A percentile compares a stretch with the other conserved stretches of the same genome.
Evolutionary conservation across 2,797 vertebrate species (phyloP).

Genomic region (Phalanger gymnotis): DNA sequence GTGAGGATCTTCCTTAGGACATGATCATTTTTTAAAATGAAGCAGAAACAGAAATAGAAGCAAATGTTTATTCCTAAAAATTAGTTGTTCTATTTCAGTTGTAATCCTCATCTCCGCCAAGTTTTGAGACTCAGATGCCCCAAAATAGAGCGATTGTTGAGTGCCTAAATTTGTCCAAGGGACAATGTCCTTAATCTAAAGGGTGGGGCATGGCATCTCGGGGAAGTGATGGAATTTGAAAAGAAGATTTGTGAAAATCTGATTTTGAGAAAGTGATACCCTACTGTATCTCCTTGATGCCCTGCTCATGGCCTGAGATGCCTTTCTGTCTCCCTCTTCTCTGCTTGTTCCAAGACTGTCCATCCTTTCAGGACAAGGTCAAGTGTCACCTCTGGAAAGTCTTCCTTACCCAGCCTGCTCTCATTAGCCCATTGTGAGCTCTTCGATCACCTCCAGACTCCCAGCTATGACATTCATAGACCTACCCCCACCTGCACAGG

Average conservation of each 20-base stretch:
- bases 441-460: not conserved
- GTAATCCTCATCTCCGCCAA: not conserved
- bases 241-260: not conserved
- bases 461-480: not conserved
- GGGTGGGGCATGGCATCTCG: not conserved
- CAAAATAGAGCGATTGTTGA: not conserved
- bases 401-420: not conserved
- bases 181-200: not conserved
- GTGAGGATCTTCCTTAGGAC: not conserved
- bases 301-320: not conserved
- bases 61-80: not conserved
- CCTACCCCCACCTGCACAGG: not conserved
- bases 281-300: not conserved
- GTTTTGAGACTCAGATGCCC: not conserved
- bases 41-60: not conserved
- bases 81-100: not conserved
- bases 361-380: not conserved
- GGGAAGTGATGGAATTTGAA: not conserved
- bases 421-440: not conserved
- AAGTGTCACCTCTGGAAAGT: not conserved
- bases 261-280: not conserved
- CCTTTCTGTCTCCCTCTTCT: not conserved
- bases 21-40: not conserved
- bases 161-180: not conserved
- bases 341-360: not conserved